Evolutionary conservation across 2,888 invertebrate species (phyloP).

Genomic region (Xanthorhoe designata): DNA sequence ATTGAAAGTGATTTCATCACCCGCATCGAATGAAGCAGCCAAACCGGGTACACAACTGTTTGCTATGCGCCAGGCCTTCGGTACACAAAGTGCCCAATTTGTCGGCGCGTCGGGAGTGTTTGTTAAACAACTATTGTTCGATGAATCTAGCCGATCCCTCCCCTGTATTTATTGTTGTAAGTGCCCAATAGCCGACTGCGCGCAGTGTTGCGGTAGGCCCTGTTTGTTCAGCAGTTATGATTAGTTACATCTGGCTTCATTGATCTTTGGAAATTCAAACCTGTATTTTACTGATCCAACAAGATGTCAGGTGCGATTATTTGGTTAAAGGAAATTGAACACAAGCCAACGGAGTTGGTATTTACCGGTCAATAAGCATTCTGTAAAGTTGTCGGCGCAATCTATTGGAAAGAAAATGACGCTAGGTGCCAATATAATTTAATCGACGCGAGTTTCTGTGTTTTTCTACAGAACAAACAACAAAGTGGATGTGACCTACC

Average conservation of each 20-base stretch:
- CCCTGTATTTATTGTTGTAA: conserved; percentile 58
- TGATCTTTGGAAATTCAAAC: conserved; percentile 30
- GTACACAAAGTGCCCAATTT: conserved; percentile 58
- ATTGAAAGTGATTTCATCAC: conserved; percentile 35
- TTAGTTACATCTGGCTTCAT: conserved; percentile 44
- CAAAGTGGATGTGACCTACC: background rate
- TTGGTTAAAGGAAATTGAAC: conserved; percentile 35
- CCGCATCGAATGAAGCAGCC: conserved; percentile 33
- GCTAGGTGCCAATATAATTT: conserved; percentile 30
- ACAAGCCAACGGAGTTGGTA: conserved; percentile 21
- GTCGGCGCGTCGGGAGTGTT: conserved; percentile 58
- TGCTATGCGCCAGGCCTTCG: conserved; percentile 34
- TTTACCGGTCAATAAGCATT: conserved; percentile 21
- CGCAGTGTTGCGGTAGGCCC: conserved; percentile 45
- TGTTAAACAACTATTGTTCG: conserved; percentile 61
- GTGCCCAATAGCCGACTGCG: conserved; percentile 36
- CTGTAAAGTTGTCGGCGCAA: conserved; percentile 18
- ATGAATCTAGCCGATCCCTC: conserved; percentile 44
- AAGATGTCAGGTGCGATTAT: conserved; percentile 29
- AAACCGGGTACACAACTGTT: conserved; percentile 30
- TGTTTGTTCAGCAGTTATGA: conserved; percentile 45
- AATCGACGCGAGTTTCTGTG: conserved; percentile 6
- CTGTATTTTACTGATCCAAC: conserved; percentile 30
- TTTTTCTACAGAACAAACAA: conserved; percentile 4
- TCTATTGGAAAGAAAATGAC: conserved; percentile 19